phyloP scores from a whole-genome alignment of 2,888 invertebrate species.

The Caenorhabditis wallacei region DNA sequence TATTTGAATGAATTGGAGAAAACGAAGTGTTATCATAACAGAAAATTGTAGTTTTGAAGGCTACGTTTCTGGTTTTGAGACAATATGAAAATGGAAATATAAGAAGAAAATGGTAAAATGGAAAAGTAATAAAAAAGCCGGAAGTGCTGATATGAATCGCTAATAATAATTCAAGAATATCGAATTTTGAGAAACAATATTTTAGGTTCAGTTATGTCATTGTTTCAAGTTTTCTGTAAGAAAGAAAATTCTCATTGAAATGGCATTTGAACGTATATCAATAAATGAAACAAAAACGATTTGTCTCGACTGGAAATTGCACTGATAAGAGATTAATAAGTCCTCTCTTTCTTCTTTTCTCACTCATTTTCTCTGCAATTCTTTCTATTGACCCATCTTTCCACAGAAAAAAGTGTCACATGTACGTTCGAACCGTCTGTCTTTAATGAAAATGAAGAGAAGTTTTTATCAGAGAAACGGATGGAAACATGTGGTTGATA shows the following conservation, averaged over 20 bases:
- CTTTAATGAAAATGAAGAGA: not conserved
- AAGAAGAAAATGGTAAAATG: not conserved
- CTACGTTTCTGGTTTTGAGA: not conserved
- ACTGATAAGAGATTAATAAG: conserved; percentile 18
- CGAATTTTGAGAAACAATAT: no score
- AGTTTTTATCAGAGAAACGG: conserved; percentile 14
- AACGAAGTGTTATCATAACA: not conserved
- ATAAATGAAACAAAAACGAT: conserved; percentile 16
- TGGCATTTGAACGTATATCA: conserved; percentile 27
- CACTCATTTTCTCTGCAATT: conserved; percentile 22
- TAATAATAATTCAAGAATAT: no score
- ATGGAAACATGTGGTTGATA: conserved; percentile 34
- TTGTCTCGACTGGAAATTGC: conserved; percentile 1
- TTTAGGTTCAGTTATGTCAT: no score
- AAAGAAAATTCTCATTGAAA: not conserved
- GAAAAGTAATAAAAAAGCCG: not conserved
- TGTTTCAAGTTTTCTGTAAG: no score
- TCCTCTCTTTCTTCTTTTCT: not conserved
- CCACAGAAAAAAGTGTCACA: conserved; percentile 35
- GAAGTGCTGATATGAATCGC: not conserved
- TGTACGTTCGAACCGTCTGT: conserved; percentile 50
- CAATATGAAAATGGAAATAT: conserved; percentile 2
- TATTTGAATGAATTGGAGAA: no score
- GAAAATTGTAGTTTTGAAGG: not conserved
- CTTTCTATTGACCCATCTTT: conserved; percentile 8